A percentile compares a stretch with the other conserved stretches of the same genome.
These are phyloP conservation scores for Chionodraco myersi DNA, from an alignment of 2,113 vertebrate genomes.

Conservation along the genomic window DNA sequence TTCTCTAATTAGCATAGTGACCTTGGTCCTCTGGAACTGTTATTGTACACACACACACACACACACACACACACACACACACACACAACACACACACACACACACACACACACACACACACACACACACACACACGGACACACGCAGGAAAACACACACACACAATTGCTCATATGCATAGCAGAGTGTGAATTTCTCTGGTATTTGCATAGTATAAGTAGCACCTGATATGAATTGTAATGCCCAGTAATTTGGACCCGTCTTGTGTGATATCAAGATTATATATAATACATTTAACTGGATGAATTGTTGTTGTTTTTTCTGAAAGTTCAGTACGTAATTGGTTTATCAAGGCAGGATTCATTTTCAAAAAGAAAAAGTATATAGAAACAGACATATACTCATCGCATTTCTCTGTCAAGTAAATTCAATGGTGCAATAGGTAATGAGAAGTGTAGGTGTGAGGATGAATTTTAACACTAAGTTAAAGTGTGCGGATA, in stretches of 20 bases:
- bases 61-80: conserved; percentile 16
- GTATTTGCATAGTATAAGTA: conserved; percentile 22
- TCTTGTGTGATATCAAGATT: not conserved
- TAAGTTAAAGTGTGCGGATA: conserved; percentile 1
- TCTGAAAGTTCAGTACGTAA: not conserved
- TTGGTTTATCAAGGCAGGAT: not conserved
- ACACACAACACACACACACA: conserved; percentile 8
- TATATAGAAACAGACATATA: not conserved
- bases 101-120: conserved; percentile 19
- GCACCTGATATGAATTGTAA: conserved; percentile 27
- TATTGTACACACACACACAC: conserved; percentile 36
- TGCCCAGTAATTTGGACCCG: not conserved
- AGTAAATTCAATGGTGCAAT: too few species aligned
- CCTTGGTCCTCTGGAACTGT: conserved; percentile 72
- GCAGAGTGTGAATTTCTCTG: not conserved
- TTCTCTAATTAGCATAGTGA: conserved; percentile 78
- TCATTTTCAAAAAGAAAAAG: not conserved
- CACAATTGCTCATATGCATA: conserved; percentile 9
- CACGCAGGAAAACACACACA: conserved; percentile 22
- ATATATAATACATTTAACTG: not conserved
- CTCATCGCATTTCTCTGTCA: too few species aligned
- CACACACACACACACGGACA: conserved; percentile 21
- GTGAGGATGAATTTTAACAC: not conserved
- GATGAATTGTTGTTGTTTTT: not conserved
- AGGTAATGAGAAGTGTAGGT: too few species aligned